These are phyloP conservation scores for Drusus annulatus DNA, from an alignment of 1,140 invertebrate genomes.

Conservation along the genomic window DNA sequence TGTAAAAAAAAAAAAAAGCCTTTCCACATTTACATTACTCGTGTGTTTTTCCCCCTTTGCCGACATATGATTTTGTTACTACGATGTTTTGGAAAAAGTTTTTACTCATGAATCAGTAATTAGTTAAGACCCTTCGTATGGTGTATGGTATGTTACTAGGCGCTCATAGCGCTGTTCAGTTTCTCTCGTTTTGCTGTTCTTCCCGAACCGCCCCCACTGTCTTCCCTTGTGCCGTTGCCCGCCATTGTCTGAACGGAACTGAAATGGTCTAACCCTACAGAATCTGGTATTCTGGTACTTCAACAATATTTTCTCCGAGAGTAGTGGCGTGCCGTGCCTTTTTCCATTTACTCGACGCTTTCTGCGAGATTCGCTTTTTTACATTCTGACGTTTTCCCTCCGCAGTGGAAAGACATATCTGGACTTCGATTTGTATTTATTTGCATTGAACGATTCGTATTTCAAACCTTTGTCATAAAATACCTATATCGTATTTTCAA, in stretches of 20 bases:
- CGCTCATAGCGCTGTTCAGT: not conserved
- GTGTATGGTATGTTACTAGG: not conserved
- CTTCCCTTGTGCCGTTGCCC: not conserved
- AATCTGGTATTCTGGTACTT: not conserved
- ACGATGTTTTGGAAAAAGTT: too few species aligned
- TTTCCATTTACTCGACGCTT: not conserved
- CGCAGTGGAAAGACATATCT: too few species aligned
- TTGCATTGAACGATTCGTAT: too few species aligned
- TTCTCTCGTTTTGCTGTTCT: conserved; percentile 29
- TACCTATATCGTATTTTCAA: too few species aligned
- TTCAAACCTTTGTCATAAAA: too few species aligned
- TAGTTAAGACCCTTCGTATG: not conserved
- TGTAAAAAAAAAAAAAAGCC: too few species aligned
- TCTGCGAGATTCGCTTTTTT: not conserved
- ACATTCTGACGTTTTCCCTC: too few species aligned
- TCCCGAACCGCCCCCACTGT: conserved; percentile 14
- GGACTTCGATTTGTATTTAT: too few species aligned
- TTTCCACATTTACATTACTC: too few species aligned
- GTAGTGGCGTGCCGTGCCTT: not conserved
- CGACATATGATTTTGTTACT: too few species aligned
- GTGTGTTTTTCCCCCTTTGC: too few species aligned
- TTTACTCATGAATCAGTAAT: too few species aligned
- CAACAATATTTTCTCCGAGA: not conserved
- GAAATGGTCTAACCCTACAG: conserved; percentile 12
- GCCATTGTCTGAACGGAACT: conserved; percentile 8